phyloP scores from a whole-genome alignment of 2,113 vertebrate species.

The Pogona vitticeps region DNA sequence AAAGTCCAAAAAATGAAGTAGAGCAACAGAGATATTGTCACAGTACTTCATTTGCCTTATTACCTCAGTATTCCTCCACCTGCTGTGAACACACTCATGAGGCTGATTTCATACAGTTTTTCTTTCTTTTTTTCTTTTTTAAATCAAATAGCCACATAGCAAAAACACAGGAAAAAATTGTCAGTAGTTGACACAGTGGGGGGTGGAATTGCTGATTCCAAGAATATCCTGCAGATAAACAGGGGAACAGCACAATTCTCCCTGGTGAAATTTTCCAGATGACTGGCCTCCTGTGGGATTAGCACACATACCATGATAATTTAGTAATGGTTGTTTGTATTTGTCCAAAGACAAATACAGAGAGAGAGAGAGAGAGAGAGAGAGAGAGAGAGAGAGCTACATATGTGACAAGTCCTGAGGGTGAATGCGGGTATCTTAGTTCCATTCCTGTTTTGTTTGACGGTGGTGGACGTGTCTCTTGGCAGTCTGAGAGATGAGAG shows the following conservation, averaged over 20 bases:
- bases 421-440: background rate
- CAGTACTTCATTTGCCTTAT: background rate
- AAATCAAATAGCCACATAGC: background rate
- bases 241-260: background rate
- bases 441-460: slow-evolving; percentile 5
- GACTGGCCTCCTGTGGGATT: background rate
- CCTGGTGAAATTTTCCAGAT: background rate
- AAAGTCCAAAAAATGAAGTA: background rate
- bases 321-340: background rate
- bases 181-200: background rate
- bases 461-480: background rate
- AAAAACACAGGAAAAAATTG: background rate
- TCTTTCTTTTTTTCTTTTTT: too few species aligned
- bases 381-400: background rate
- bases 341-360: background rate
- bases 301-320: background rate
- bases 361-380: background rate
- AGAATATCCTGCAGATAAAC: background rate
- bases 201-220: background rate
- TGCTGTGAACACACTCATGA: background rate
- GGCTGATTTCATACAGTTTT: background rate
- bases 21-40: background rate
- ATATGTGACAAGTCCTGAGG: background rate
- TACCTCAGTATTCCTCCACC: background rate
- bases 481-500: background rate